Evolutionary conservation across 2,113 vertebrate species (phyloP), one percentile per base, ranked within the genome.

Genomic region (Anguilla rostrata): DNA sequence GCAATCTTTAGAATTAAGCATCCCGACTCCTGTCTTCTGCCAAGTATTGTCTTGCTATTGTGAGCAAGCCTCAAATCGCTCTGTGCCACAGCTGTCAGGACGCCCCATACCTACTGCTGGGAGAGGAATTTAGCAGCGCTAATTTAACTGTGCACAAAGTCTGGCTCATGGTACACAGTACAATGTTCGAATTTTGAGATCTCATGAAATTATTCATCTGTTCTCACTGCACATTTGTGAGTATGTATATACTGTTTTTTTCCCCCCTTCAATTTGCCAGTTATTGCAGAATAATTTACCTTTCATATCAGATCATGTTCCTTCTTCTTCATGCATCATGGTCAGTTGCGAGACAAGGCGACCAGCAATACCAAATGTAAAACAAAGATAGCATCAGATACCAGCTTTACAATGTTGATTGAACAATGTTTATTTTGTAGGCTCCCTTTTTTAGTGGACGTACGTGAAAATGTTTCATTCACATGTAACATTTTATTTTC

Each of bases 351-450:
- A 39, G 16, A 57, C 49, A 22, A 63, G 49, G 63, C 53, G 20
- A 53, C n/a, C n/a, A 83, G 82, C 1, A 40, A 39, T 83, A 18
- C 16, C 5, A 83, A 83, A 22, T 63, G 18, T 20, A 63, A 83
- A 29, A 16, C 53, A 60, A 34, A 83, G 82, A 83, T 83, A 63
- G 49, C 15, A 63, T 63, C 53, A 16, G 82, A n/a, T 63, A 60
- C 29, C 82, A 34, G 29, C 39, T 83, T 83, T 63, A 56, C 22
- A 49, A 53, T 15, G 82, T 26, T 63, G 34, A 34, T 34, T 34
- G 53, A 22, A 7, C 71, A 66, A n/a, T 75, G 18, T 63, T 53
- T 34, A 34, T 57, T 26, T 3, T 60, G 49, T 20, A 39, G 53
- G 2, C 12, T 53, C 26, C 20, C 2, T 15, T 81, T 81, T 81